These are phyloP conservation scores for Nezara viridula DNA, from an alignment of 2,888 invertebrate genomes.

Conservation along the genomic window DNA sequence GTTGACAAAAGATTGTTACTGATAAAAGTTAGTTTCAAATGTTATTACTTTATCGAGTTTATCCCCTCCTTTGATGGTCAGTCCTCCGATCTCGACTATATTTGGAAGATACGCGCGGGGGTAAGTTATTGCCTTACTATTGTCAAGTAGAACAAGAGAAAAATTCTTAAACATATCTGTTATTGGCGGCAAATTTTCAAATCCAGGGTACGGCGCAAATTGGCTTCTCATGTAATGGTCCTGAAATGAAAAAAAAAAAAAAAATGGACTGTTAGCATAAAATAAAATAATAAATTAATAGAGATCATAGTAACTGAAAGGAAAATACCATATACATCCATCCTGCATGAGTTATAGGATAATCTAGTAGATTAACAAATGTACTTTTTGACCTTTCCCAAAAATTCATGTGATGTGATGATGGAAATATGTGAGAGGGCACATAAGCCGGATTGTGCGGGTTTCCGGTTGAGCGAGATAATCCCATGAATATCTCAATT, in stretches of 20 bases:
- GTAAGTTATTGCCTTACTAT: conserved; percentile 69
- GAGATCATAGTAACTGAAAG: too few relatives aligned
- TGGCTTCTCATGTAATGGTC: conserved; percentile 57
- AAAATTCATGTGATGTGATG: conserved; percentile 83
- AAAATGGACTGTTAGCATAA: neutral
- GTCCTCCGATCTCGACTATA: conserved; percentile 86
- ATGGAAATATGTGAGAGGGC: too few relatives aligned
- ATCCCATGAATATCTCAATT: neutral
- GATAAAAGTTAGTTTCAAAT: neutral
- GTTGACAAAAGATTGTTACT: too few relatives aligned
- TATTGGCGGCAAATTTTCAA: conserved; percentile 33
- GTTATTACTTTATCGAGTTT: neutral
- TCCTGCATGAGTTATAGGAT: conserved; percentile 75
- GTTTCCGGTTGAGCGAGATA: neutral
- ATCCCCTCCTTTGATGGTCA: conserved; percentile 77
- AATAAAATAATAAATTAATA: neutral
- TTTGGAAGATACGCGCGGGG: too few relatives aligned
- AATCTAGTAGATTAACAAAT: conserved; percentile 87
- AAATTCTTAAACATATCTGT: conserved; percentile 42
- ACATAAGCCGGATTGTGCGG: too few relatives aligned
- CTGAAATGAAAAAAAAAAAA: conserved; percentile 37
- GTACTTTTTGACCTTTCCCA: too few relatives aligned
- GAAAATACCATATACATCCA: neutral
- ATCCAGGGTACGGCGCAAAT: conserved; percentile 59
- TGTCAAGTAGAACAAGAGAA: conserved; percentile 43